Evolutionary conservation across 2,113 vertebrate species (phyloP).

Genomic region (Callospermophilus lateralis): DNA sequence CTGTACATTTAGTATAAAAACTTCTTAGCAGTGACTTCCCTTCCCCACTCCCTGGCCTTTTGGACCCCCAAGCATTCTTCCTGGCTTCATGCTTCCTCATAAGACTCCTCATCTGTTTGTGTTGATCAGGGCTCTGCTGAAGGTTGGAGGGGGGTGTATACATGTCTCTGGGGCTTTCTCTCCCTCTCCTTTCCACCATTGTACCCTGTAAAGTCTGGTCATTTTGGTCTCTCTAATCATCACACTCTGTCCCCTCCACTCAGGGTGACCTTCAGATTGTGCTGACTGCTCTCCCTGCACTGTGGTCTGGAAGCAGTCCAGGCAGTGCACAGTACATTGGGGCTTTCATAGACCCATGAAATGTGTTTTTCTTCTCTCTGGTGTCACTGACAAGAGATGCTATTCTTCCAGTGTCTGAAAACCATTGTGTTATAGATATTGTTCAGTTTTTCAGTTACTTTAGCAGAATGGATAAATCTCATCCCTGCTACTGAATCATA

Average conservation of each 20-base stretch:
- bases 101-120: not conserved
- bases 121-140: not conserved
- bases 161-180: not conserved
- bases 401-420: not conserved
- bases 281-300: not conserved
- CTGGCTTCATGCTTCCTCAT: not conserved
- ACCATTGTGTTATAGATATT: too few relatives aligned
- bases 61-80: not conserved
- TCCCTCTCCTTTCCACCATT: not conserved
- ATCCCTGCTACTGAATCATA: not conserved
- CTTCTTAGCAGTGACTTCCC: not conserved
- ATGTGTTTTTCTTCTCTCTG: not conserved
- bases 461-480: not conserved
- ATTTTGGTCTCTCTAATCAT: not conserved
- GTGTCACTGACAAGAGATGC: not conserved
- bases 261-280: not conserved
- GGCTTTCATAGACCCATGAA: too few relatives aligned
- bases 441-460: not conserved
- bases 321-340: too few relatives aligned
- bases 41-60: not conserved
- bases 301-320: not conserved
- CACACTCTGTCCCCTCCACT: not conserved
- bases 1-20: not conserved
- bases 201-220: not conserved
- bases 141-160: not conserved